Evolutionary conservation across 1,140 invertebrate genomes (phyloP).

Genomic region (Heterodera carotae): DNA sequence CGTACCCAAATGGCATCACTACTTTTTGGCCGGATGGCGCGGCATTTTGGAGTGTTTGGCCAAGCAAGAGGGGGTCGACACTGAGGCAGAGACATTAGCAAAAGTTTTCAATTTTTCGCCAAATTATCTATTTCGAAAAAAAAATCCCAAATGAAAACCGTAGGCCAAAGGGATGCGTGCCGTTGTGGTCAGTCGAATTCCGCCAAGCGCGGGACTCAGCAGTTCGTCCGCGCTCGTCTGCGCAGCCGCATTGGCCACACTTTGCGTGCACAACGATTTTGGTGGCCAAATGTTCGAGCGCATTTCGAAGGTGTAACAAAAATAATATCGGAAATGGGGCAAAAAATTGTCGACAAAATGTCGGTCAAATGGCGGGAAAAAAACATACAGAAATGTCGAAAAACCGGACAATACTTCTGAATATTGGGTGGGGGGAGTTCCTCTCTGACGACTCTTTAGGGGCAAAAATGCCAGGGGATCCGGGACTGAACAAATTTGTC

Average conservation of each 20-base stretch:
- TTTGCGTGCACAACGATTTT: constrained; percentile 72
- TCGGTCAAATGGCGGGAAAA: too few species aligned
- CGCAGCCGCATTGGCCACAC: constrained; percentile 80
- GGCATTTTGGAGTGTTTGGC: constrained; percentile 75
- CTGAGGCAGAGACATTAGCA: constrained; percentile 32
- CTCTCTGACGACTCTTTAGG: too few species aligned
- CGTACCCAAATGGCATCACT: constrained; percentile 84
- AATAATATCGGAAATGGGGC: too few species aligned
- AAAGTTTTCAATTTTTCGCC: constrained; percentile 15
- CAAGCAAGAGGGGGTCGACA: constrained; percentile 58
- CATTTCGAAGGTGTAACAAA: constrained; percentile 21
- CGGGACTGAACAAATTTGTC: too few species aligned
- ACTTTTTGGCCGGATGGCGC: constrained; percentile 87
- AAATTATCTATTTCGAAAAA: too few species aligned
- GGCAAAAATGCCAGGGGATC: too few species aligned
- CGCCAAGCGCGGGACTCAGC: constrained; percentile 82
- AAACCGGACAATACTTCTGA: too few species aligned
- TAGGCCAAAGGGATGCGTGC: constrained; percentile 73
- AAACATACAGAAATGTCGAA: too few species aligned
- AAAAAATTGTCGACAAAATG: too few species aligned
- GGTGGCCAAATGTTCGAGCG: neutral
- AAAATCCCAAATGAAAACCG: neutral
- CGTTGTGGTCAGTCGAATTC: constrained; percentile 81
- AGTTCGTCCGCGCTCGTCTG: constrained; percentile 96
- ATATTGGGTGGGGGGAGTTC: too few species aligned